Conservation (phyloP, 2,797 vertebrate genomes). For the Hylomyscus alleni region DNA sequence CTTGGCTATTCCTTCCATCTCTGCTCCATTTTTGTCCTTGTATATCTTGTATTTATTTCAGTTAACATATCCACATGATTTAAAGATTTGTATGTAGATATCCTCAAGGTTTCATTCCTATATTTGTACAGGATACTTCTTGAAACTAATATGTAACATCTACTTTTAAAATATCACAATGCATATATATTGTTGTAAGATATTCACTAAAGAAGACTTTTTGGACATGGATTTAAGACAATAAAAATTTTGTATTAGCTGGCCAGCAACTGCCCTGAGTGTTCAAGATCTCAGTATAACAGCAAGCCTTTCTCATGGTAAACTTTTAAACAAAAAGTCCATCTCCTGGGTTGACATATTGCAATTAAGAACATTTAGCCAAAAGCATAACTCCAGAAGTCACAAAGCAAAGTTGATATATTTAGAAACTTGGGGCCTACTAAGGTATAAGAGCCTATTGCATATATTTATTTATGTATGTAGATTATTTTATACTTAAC, state of each 20-base stretch:
- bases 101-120: neutral
- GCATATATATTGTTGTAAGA: neutral
- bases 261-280: neutral
- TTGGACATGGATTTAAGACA: neutral
- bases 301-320: neutral
- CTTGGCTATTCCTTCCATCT: neutral
- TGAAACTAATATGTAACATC: neutral
- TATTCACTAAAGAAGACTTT: neutral
- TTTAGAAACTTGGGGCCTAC: neutral
- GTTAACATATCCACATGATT: neutral
- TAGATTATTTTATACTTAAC: neutral
- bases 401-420: neutral
- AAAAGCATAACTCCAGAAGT: neutral
- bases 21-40: neutral
- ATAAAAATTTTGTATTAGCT: neutral
- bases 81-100: neutral
- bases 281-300: neutral
- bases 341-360: neutral
- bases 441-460: neutral
- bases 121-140: neutral
- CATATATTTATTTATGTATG: neutral
- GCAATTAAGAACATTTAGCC: neutral
- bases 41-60: neutral
- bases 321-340: neutral
- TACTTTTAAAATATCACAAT: neutral